Conservation (phyloP, 64 coral and sea anemone genomes). For the Stichodactyla mertensii region DNA sequence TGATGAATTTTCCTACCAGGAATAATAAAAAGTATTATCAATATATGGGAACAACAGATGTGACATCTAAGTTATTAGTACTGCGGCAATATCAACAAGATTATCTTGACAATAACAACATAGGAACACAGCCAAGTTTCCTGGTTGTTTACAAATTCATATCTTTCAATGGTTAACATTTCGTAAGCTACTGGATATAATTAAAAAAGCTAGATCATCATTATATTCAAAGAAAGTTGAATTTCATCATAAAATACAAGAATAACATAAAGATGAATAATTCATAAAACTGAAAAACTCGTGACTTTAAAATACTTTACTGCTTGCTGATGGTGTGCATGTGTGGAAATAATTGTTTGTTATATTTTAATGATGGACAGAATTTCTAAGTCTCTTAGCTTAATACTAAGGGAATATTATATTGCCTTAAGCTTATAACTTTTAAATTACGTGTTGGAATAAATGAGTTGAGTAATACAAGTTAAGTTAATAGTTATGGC, state of each 20-base stretch:
- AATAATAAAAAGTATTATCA: no score
- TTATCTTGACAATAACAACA: no score
- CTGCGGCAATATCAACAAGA: no score
- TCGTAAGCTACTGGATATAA: not conserved
- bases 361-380: not conserved
- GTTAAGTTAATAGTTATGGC: not conserved
- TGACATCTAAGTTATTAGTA: no score
- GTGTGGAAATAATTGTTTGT: not conserved
- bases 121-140: no score
- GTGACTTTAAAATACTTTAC: not conserved
- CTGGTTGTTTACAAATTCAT: no score
- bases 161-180: not conserved
- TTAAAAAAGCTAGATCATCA: not conserved
- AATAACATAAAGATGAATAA: not conserved
- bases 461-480: not conserved
- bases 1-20: no score
- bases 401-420: not conserved
- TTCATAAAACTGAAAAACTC: constrained; percentile 7
- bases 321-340: not conserved
- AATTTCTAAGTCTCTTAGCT: not conserved
- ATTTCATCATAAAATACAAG: not conserved
- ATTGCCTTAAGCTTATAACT: not conserved
- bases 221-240: not conserved
- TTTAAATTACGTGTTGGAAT: no score
- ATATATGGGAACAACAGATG: no score